phyloP scores from a whole-genome alignment of 2,888 invertebrate species.

The Epistrophella euchroma region DNA sequence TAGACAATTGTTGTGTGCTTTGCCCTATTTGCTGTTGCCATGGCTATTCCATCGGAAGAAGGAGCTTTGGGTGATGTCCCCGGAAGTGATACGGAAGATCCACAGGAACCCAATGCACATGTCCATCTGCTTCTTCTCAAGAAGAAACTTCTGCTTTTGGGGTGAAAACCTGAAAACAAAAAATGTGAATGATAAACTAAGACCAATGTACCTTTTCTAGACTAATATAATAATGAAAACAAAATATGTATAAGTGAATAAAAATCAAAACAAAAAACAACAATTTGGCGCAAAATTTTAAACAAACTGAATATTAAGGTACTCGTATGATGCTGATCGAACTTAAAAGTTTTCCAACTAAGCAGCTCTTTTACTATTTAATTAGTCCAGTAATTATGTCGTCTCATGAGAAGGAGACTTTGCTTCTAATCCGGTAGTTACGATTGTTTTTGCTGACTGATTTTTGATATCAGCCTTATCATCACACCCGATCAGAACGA shows the following conservation, averaged over 20 bases:
- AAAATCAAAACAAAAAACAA: background rate
- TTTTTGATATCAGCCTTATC: too few species aligned
- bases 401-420: too few species aligned
- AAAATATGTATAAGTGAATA: background rate
- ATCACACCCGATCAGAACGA: too few species aligned
- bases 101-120: background rate
- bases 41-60: background rate
- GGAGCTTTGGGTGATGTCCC: background rate
- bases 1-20: constrained; percentile 8
- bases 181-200: too few species aligned
- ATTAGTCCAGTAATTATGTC: too few species aligned
- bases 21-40: background rate
- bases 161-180: background rate
- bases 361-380: too few species aligned
- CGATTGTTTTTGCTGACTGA: too few species aligned
- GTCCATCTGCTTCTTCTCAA: background rate
- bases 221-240: background rate
- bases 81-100: background rate
- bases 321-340: too few species aligned
- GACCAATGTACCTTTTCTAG: background rate
- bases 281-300: too few species aligned
- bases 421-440: too few species aligned
- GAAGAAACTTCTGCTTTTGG: background rate
- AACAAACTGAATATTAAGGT: too few species aligned
- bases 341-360: too few species aligned